Conservation (phyloP, 2,113 vertebrate genomes). For the Elaphurus davidianus region DNA sequence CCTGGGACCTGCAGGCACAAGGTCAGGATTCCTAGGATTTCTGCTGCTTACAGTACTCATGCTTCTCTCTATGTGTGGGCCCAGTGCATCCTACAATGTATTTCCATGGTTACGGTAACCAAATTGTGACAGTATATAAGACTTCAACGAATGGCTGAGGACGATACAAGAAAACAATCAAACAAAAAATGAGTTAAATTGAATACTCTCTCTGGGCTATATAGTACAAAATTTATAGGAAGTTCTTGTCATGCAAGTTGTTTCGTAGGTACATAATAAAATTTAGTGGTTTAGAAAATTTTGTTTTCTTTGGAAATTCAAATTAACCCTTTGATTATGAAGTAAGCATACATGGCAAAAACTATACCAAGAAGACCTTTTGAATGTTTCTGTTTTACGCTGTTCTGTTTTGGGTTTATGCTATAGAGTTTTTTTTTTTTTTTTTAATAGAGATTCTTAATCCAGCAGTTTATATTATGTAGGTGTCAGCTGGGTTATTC, state of each 20-base stretch:
- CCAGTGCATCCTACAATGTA: not conserved
- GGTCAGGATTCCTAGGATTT: not conserved
- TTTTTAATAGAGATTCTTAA: not conserved
- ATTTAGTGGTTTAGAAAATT: not conserved
- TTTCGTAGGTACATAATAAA: not conserved
- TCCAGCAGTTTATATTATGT: not conserved
- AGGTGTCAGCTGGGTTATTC: not conserved
- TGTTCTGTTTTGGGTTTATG: not conserved
- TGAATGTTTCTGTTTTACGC: not conserved
- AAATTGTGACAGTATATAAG: not conserved
- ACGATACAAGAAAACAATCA: not conserved
- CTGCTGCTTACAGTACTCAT: not conserved
- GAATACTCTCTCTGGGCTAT: not conserved
- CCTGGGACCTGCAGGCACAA: not conserved
- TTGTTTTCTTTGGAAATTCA: not conserved
- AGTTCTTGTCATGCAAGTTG: not conserved
- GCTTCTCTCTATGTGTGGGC: not conserved
- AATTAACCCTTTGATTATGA: not conserved
- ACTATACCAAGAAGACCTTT: not conserved
- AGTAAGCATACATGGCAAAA: not conserved
- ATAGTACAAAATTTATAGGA: not conserved
- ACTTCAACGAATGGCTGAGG: not conserved
- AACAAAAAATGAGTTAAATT: no score
- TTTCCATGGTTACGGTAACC: not conserved
- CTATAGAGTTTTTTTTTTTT: not conserved